phyloP scores from a whole-genome alignment of 2,888 invertebrate species.

The Escarpia spicata region DNA sequence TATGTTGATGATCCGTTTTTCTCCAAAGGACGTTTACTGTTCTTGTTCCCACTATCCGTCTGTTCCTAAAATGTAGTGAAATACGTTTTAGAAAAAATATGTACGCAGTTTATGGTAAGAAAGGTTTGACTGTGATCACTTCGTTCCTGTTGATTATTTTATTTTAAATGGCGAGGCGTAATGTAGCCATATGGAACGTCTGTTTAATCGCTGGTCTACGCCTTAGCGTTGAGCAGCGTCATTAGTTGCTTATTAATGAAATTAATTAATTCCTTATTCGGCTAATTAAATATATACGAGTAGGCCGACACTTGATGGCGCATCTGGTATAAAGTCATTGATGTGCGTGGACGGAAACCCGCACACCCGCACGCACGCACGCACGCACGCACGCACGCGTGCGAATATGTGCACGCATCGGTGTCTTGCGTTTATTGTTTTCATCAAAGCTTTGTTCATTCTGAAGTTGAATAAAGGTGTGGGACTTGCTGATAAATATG shows the following conservation, averaged over 20 bases:
- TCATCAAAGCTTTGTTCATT: background rate
- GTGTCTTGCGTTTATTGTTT: background rate
- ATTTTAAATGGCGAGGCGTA: background rate
- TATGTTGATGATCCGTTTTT: background rate
- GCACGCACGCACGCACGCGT: too few relatives aligned
- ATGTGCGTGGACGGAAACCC: background rate
- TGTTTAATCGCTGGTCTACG: background rate
- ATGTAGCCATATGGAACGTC: background rate
- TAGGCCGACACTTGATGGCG: background rate
- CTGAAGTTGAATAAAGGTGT: background rate
- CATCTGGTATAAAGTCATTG: background rate
- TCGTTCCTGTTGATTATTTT: background rate
- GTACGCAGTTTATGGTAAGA: background rate
- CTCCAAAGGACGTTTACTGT: background rate
- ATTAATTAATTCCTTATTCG: background rate
- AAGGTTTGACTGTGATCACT: background rate
- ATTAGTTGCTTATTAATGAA: conserved; percentile 13
- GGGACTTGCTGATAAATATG: background rate
- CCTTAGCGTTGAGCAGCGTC: background rate
- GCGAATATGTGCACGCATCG: too few relatives aligned
- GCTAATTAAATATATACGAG: conserved; percentile 11
- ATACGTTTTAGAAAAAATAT: background rate
- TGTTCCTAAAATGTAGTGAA: background rate
- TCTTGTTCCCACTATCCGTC: background rate
- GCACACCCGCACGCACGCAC: too few relatives aligned